Base-by-base conservation (phyloP, 2,888 invertebrate genomes). In the Norana najaformis region DNA sequence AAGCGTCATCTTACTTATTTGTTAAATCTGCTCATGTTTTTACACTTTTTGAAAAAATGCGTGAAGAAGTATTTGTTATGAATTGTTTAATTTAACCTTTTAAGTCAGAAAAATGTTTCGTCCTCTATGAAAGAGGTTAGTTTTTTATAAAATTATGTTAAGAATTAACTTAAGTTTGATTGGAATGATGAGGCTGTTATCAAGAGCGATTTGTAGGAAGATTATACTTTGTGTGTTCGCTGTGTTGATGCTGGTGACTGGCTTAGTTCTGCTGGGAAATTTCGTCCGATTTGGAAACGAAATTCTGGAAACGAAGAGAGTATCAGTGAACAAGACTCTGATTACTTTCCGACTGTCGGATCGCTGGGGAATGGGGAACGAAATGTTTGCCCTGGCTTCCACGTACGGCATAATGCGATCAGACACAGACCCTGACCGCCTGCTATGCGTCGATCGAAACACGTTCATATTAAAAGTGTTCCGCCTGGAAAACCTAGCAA, bases 341-440 rank as follows among this genome's bases (percentile, higher is more conserved):
- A 38, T 89, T 0, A 83, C 89, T 14, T 89, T 89, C 39, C 39
- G 8, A 4, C 82, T 38, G 37, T 82, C 89, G 4, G n/a, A 89
- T 30, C 53, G 89, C 20, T 89, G 89, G 89, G 89, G 89, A 23
- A 83, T 89, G 35, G 89, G 89, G 1, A 89, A 89, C 82, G 89
- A 89, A 83, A 89, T 89, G 89, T 89, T 82, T 83, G 89, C 89
- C 34, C 83, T 89, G 53, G 89, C 89, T 30, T 89, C 89, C 23
- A 89, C 89, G 13, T 39, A 82, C 82, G 89, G 89, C 4, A 89
- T 89, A 69, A 89, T 53, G 39, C 39, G 38, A 30, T 82, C 36
- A 36, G 13, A 85, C 36, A 35, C 30, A 20, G n/a, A 30, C 8
- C 11, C 5, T 38, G 38, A 34, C 30, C 37, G 83, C 36, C 14